These are phyloP conservation scores for Antechinus stuartii DNA, from an alignment of 2,113 vertebrate genomes.

Conservation along the genomic window DNA sequence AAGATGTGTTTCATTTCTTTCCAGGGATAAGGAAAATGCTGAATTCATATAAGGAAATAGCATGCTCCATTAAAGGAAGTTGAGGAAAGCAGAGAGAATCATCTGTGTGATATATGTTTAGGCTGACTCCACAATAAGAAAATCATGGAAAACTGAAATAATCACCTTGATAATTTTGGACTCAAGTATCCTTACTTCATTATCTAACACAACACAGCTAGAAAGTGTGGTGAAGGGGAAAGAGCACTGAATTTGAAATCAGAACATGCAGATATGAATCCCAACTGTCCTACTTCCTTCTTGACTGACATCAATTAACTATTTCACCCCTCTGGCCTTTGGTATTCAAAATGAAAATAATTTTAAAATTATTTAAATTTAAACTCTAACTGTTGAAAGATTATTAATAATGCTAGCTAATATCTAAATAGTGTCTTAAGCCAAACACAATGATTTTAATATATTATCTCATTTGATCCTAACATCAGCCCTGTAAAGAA, in stretches of 20 bases:
- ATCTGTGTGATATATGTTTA: background rate
- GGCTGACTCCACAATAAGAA: background rate
- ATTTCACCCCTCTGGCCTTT: background rate
- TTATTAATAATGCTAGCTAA: background rate
- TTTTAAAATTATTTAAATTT: background rate
- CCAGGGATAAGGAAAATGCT: slow-evolving; percentile 40
- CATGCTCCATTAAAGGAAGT: slow-evolving; percentile 45
- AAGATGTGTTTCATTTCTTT: slow-evolving; percentile 68
- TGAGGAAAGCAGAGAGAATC: slow-evolving; percentile 63
- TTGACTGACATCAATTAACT: background rate
- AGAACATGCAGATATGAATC: background rate
- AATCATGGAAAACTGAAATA: slow-evolving; percentile 20
- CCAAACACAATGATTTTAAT: background rate
- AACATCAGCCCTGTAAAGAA: background rate
- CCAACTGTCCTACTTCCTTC: background rate
- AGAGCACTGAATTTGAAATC: background rate
- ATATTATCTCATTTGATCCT: background rate
- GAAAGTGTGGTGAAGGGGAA: background rate
- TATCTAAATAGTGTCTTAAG: background rate
- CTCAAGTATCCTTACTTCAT: background rate
- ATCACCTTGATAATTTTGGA: background rate
- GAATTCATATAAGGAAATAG: slow-evolving; percentile 8
- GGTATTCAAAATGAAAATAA: background rate
- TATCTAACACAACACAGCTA: background rate
- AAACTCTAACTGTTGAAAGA: background rate